These are phyloP conservation scores for Semaprochilodus insignis DNA, from an alignment of 2,797 vertebrate genomes.

Conservation along the genomic window DNA sequence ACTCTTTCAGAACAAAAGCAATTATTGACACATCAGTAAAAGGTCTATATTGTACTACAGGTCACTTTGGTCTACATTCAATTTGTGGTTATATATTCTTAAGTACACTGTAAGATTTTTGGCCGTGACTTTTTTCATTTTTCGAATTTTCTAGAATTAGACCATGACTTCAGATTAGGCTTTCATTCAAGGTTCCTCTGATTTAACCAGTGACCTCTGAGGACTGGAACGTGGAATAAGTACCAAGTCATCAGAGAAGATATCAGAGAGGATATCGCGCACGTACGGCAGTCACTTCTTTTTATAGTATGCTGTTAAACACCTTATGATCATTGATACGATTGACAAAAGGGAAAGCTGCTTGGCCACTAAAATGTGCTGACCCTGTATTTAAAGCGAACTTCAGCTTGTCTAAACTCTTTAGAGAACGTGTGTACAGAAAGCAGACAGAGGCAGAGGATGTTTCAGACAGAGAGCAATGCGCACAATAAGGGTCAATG, in stretches of 20 bases:
- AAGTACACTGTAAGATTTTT: background rate
- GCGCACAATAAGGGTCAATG: constrained; percentile 38
- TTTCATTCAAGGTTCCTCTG: constrained; percentile 2
- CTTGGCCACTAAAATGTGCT: background rate
- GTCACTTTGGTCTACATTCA: constrained; percentile 14
- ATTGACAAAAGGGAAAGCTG: background rate
- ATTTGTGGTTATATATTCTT: background rate
- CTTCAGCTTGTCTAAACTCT: background rate
- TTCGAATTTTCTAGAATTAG: background rate
- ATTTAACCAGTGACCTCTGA: constrained; percentile 5
- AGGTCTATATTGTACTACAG: constrained; percentile 1
- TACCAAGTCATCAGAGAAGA: constrained; percentile 25
- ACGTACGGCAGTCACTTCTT: background rate
- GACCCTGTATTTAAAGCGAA: background rate
- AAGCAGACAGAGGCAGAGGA: constrained; percentile 54
- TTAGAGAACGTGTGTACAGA: constrained; percentile 17
- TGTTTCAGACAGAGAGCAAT: constrained; percentile 43
- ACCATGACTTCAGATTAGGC: constrained; percentile 1
- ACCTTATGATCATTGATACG: background rate
- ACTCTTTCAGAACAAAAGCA: constrained; percentile 22
- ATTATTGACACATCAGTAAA: constrained; percentile 22
- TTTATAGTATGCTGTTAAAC: background rate
- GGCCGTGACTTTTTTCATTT: background rate
- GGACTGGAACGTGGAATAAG: constrained; percentile 31
- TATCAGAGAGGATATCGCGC: background rate